phyloP scores from a whole-genome alignment of 2,888 invertebrate species.

The Brachyptera risi region DNA sequence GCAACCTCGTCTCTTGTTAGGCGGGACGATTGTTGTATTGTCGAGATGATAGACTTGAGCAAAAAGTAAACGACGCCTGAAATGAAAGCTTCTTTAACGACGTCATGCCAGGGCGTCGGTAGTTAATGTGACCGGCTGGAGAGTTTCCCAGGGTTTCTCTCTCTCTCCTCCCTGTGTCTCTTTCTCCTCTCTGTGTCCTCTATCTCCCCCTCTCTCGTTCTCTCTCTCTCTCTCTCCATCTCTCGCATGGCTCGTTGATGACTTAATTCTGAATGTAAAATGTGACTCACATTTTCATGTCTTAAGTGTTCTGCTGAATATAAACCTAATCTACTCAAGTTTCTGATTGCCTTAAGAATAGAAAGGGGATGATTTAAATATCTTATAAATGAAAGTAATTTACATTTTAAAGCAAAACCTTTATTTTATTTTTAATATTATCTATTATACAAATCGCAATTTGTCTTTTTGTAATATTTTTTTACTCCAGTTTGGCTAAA shows the following conservation, averaged over 20 bases:
- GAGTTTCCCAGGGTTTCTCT: neutral
- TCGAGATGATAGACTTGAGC: neutral
- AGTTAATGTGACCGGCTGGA: neutral
- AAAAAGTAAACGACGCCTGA: neutral
- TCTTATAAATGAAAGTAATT: conserved; percentile 17
- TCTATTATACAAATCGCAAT: conserved; percentile 21
- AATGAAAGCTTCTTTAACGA: neutral
- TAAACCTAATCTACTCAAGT: neutral
- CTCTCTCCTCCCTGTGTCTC: too few species aligned
- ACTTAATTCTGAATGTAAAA: conserved; percentile 15
- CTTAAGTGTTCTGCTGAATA: neutral
- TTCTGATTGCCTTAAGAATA: neutral
- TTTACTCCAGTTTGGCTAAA: conserved; percentile 1
- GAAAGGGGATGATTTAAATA: conserved; percentile 1
- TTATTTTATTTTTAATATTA: conserved; percentile 16
- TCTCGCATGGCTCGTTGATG: too few species aligned
- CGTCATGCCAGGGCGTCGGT: neutral
- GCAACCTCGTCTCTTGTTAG: too few species aligned
- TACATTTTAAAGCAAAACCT: conserved; percentile 1
- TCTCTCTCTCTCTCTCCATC: too few species aligned
- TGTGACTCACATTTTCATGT: conserved; percentile 13
- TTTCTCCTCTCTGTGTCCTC: too few species aligned
- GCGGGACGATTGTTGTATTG: conserved; percentile 16
- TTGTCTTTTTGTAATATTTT: conserved; percentile 17
- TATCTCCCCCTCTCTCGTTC: too few species aligned